Conservation (phyloP, 2,113 vertebrate genomes). For the Bettongia penicillata region DNA sequence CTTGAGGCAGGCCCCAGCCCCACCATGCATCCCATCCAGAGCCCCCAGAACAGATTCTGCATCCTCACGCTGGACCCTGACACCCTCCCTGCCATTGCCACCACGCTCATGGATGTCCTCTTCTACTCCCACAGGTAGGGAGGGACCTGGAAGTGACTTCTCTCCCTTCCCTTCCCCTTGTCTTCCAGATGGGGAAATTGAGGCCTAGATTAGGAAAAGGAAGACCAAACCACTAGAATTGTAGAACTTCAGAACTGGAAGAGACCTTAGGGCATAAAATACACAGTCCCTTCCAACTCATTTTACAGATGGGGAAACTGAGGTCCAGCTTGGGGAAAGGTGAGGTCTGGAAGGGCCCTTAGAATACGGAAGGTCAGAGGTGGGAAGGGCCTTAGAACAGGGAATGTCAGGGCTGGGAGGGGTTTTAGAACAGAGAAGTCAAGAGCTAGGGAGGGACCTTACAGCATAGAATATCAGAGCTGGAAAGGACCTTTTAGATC, state of each 20-base stretch:
- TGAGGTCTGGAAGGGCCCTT: neutral
- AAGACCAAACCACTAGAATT: neutral
- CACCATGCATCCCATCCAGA: slow-evolving; percentile 94
- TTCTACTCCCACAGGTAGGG: slow-evolving; percentile 95
- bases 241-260: neutral
- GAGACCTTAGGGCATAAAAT: neutral
- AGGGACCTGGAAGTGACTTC: neutral
- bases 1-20: slow-evolving; percentile 84
- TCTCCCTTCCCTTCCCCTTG: neutral
- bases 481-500: neutral
- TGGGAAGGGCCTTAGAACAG: too few species aligned
- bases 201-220: neutral
- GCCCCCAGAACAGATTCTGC: slow-evolving; percentile 95
- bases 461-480: neutral
- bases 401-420: too few species aligned
- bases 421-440: too few species aligned
- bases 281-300: neutral
- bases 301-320: neutral
- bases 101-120: slow-evolving; percentile 95
- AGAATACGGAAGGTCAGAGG: too few species aligned
- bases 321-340: neutral
- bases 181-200: neutral
- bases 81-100: slow-evolving; percentile 95
- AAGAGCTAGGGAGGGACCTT: neutral
- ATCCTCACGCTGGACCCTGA: slow-evolving; percentile 96